phyloP scores from a whole-genome alignment of 2,113 vertebrate species.

The Apodemus speciosus region DNA sequence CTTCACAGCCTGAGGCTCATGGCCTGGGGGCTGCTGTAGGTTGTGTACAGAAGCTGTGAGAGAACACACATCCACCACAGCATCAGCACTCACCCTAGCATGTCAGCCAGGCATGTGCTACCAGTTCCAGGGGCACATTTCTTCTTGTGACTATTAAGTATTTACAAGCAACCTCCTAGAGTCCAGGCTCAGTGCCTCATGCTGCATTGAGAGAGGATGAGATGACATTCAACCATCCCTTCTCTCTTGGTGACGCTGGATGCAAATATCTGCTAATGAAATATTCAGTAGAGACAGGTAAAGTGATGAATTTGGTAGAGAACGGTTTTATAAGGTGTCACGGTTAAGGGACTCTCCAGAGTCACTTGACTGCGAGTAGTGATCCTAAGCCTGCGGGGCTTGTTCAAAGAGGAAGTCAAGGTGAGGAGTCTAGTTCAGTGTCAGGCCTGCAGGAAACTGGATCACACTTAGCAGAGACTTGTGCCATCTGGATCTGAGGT shows the following conservation, averaged over 20 bases:
- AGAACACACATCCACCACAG: background rate
- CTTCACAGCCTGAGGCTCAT: background rate
- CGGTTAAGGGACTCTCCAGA: background rate
- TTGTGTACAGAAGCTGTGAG: accelerated
- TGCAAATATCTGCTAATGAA: background rate
- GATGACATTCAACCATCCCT: too few species aligned
- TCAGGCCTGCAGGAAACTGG: background rate
- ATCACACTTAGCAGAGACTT: background rate
- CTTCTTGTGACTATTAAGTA: background rate
- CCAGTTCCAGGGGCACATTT: background rate
- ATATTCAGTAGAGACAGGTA: background rate
- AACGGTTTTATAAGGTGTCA: background rate
- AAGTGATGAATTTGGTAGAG: background rate
- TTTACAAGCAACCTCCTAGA: background rate
- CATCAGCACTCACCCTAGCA: background rate
- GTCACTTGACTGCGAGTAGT: background rate
- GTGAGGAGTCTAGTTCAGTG: background rate
- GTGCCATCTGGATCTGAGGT: background rate
- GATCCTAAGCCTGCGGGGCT: background rate
- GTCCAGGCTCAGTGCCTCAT: background rate
- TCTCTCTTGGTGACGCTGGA: background rate
- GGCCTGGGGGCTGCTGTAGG: background rate
- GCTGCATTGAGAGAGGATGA: background rate
- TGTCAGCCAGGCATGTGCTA: background rate
- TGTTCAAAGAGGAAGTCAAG: background rate